Evolutionary conservation across 2,888 invertebrate genomes (phyloP).

Genomic region (Drosophila neotestacea): DNA sequence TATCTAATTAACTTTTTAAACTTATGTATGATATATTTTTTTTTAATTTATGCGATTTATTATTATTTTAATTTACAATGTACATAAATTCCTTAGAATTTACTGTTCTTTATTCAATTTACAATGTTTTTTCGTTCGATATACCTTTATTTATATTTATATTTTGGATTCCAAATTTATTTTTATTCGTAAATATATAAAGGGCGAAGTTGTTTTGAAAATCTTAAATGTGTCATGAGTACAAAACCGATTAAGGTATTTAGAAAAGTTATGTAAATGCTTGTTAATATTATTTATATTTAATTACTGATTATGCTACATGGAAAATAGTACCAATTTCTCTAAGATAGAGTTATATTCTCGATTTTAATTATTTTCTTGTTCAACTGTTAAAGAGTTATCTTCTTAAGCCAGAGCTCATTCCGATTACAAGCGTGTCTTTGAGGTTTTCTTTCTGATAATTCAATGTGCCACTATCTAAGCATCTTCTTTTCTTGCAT

Average conservation of each 20-base stretch:
- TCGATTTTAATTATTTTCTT: not conserved
- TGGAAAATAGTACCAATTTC: no score
- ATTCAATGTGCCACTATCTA: constrained; percentile 43
- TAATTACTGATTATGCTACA: no score
- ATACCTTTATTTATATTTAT: not conserved
- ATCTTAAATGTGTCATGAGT: no score
- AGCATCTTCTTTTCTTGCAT: constrained; percentile 36
- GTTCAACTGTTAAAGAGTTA: not conserved
- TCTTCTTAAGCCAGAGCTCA: not conserved
- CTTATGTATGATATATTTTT: no score
- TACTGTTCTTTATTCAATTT: not conserved
- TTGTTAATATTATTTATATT: no score
- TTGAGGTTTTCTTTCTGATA: constrained; percentile 23
- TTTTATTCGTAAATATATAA: no score
- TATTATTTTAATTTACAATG: no score
- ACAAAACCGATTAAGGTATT: no score
- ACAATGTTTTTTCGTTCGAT: not conserved
- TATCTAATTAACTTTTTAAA: no score
- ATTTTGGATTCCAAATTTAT: not conserved
- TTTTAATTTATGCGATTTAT: not conserved
- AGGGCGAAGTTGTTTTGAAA: no score
- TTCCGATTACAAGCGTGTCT: not conserved
- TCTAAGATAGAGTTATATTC: not conserved
- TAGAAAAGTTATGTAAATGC: no score
- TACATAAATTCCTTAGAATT: not conserved